Percentiles rank a stretch among this genome's conserved stretches.
Evolutionary conservation across 2,113 vertebrate species (phyloP).

Genomic region (Neogobius melanostomus): DNA sequence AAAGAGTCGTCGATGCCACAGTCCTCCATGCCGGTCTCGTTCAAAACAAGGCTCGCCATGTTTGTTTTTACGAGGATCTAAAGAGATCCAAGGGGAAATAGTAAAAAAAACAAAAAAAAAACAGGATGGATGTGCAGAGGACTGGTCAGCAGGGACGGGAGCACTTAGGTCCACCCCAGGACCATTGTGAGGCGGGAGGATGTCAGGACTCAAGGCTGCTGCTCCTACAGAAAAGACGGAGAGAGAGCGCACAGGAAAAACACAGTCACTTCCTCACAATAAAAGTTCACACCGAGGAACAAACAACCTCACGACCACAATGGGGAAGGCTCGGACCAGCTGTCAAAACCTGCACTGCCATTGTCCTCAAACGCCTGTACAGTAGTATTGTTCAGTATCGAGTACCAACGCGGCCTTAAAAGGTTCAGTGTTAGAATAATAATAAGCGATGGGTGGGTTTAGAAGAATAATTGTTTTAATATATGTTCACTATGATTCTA

Average conservation of each 20-base stretch:
- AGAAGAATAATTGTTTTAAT: no score
- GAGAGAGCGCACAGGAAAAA: slow-evolving; percentile 53
- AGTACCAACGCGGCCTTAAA: no score
- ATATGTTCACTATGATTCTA: no score
- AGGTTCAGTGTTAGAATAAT: no score
- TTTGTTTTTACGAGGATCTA: not conserved
- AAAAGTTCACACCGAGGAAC: slow-evolving; percentile 21
- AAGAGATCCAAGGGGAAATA: slow-evolving; percentile 19
- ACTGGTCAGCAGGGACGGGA: slow-evolving; percentile 52
- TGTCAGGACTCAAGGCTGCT: slow-evolving; percentile 47
- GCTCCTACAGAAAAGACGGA: slow-evolving; percentile 47
- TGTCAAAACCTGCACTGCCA: not conserved
- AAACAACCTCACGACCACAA: slow-evolving; percentile 21
- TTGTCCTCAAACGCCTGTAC: not conserved
- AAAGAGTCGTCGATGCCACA: slow-evolving; percentile 95
- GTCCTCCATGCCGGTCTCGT: slow-evolving; percentile 84
- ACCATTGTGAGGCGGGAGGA: slow-evolving; percentile 46
- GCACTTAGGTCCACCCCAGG: slow-evolving; percentile 35
- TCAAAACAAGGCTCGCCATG: slow-evolving; percentile 78
- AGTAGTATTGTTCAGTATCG: not conserved
- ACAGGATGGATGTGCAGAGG: slow-evolving; percentile 17
- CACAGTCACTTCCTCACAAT: slow-evolving; percentile 54
- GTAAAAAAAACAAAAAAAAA: not conserved
- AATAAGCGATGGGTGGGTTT: no score
- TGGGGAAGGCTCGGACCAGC: not conserved